Base-by-base conservation (phyloP, 2,888 invertebrate species). In the Yponomeuta malinellus region DNA sequence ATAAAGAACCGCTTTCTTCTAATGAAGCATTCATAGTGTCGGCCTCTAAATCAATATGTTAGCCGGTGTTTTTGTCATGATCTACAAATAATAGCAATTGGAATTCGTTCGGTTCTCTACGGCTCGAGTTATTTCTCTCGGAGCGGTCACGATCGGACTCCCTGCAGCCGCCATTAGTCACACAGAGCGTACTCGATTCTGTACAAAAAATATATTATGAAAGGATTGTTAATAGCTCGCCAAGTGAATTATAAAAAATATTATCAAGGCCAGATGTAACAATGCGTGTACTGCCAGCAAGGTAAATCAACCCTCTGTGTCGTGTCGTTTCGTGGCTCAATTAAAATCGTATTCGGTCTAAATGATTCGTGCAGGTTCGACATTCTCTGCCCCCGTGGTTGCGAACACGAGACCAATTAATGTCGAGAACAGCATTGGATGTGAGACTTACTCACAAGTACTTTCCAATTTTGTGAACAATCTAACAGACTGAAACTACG, bases 131-230 rank as follows among this genome's bases (percentile, higher is more conserved):
- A 79, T 78, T 80, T 79, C 78, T 79, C 76, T 79, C 76, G 75
- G 72, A 75, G 77, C 78, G 78, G 85, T 85, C 86, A 85, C 86
- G 82, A 84, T 76, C 78, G 74, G 74, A 76, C 76, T 79, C 77
- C 75, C 68, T 63, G 63, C 78, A 77, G 78, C 76, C 76, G 72
- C 78, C 78, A 85, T 86, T 84, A 86, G 82, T 86, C 83, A 84
- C 79, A 81, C 81, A n/a, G 23, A 15, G 77, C 77, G 77, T 79
- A 78, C 75, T 74, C 15, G 71, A 73, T 71, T 71, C 64, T 71
- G 71, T 63, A 15, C 31, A 63, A 37, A 69, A 69, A 63, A 69
- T 12, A 68, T 48, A 15, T 3, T 68, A 48, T 48, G 52, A 69
- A 69, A 63, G 37, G 63, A 69, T 69, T 69, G 2, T 69, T 69